These are phyloP conservation scores for Ypsolopha sequella DNA, from an alignment of 2,888 invertebrate genomes.

Conservation along the genomic window DNA sequence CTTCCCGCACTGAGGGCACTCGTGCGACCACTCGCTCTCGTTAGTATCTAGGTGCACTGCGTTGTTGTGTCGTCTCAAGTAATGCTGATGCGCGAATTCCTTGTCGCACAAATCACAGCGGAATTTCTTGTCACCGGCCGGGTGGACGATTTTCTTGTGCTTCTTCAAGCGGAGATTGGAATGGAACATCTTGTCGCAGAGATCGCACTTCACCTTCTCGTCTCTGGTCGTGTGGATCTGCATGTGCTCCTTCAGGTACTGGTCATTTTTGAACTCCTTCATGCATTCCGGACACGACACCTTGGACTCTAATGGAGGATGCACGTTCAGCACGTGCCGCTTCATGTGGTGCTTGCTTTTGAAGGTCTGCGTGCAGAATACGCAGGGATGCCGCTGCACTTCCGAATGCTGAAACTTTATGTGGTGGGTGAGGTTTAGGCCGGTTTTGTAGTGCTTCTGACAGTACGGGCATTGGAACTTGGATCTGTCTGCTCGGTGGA, in stretches of 20 bases:
- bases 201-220: constrained; percentile 52
- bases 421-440: constrained; percentile 46
- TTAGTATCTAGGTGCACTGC: constrained; percentile 51
- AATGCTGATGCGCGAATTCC: constrained; percentile 57
- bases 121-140: constrained; percentile 41
- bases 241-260: constrained; percentile 60
- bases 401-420: constrained; percentile 50
- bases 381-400: constrained; percentile 47
- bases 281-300: constrained; percentile 54
- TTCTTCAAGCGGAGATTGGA: constrained; percentile 54
- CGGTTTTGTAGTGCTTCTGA: constrained; percentile 48
- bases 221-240: constrained; percentile 50
- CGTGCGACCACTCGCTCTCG: constrained; percentile 46
- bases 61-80: constrained; percentile 45
- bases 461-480: constrained; percentile 50
- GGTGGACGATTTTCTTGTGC: constrained; percentile 59
- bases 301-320: constrained; percentile 57
- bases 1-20: constrained; percentile 54
- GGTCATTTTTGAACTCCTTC: constrained; percentile 61
- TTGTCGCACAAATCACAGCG: constrained; percentile 56
- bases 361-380: constrained; percentile 58
- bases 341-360: constrained; percentile 61
- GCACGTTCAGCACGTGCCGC: constrained; percentile 54
- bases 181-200: constrained; percentile 56
- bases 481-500: constrained; percentile 41